Conservation (phyloP, 1,140 invertebrate species). For the Formica exsecta region DNA sequence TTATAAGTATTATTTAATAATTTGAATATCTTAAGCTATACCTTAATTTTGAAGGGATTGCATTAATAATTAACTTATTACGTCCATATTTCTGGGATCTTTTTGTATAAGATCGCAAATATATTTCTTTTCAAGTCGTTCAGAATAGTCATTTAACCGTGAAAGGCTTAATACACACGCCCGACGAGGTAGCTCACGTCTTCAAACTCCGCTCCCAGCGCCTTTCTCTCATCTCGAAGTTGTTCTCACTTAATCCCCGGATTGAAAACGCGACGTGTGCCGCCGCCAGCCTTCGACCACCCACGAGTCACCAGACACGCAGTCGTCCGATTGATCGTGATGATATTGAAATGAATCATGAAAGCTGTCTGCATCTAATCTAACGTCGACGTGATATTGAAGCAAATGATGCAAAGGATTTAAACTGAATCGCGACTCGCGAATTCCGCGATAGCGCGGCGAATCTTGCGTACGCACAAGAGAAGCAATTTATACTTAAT, state of each 20-base stretch:
- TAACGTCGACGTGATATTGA: conserved; percentile 18
- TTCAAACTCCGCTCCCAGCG: conserved; percentile 2
- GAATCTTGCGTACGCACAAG: conserved; percentile 41
- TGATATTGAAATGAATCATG: conserved; percentile 53
- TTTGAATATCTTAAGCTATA: background rate
- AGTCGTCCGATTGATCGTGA: conserved; percentile 51
- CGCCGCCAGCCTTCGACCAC: conserved; percentile 58
- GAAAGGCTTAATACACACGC: conserved; percentile 34
- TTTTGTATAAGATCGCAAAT: background rate
- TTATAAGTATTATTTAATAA: too few relatives aligned
- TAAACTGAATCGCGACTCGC: conserved; percentile 5
- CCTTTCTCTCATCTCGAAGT: background rate
- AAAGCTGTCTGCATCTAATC: background rate
- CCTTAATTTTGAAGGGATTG: background rate
- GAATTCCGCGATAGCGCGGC: conserved; percentile 60
- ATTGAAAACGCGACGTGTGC: conserved; percentile 56
- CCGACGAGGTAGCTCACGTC: background rate
- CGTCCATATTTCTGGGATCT: background rate
- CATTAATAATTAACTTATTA: background rate
- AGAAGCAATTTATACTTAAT: conserved; percentile 79
- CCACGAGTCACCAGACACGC: conserved; percentile 45
- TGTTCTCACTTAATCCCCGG: conserved; percentile 59
- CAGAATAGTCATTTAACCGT: conserved; percentile 5
- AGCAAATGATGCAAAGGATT: background rate
- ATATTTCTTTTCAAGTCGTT: background rate